Conservation (phyloP, 2,797 vertebrate genomes). For the Sebastes melanostomus region DNA sequence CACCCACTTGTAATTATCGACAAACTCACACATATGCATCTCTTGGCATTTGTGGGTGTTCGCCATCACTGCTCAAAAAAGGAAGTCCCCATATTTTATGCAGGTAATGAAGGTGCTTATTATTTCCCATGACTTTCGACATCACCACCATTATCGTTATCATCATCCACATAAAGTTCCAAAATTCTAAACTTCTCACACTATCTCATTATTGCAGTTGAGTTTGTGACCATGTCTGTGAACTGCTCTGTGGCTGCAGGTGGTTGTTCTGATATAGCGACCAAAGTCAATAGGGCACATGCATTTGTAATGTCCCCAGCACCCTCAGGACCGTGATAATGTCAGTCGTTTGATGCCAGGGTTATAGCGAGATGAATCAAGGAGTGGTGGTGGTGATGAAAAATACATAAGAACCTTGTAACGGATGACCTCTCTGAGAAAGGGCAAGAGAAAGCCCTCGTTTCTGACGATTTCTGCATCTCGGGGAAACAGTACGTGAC, state of each 20-base stretch:
- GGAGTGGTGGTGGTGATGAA: conserved; percentile 60
- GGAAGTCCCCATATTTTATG: conserved; percentile 4
- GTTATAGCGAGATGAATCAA: conserved; percentile 68
- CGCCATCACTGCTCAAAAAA: not conserved
- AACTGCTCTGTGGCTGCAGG: conserved; percentile 35
- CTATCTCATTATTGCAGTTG: conserved; percentile 31
- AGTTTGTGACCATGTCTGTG: conserved; percentile 23
- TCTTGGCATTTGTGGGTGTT: conserved; percentile 43
- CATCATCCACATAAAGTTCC: not conserved
- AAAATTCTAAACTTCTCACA: conserved; percentile 21
- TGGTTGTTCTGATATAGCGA: conserved; percentile 48
- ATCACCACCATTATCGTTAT: conserved; percentile 8
- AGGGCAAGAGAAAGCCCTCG: not conserved
- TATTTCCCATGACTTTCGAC: conserved; percentile 36
- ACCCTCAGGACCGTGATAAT: conserved; percentile 67
- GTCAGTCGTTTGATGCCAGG: conserved; percentile 66
- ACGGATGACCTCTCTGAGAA: conserved; percentile 54
- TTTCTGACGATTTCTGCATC: not conserved
- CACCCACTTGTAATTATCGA: conserved; percentile 33
- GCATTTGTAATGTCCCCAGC: conserved; percentile 68
- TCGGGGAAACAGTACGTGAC: not conserved
- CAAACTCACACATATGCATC: conserved; percentile 30
- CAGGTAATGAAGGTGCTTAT: conserved; percentile 52
- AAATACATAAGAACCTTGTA: conserved; percentile 72
- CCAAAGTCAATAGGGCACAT: conserved; percentile 71